A percentile compares a stretch with the other conserved stretches of the same genome.
phyloP scores from a whole-genome alignment of 2,113 vertebrate species.

The Saimiri boliviensis region DNA sequence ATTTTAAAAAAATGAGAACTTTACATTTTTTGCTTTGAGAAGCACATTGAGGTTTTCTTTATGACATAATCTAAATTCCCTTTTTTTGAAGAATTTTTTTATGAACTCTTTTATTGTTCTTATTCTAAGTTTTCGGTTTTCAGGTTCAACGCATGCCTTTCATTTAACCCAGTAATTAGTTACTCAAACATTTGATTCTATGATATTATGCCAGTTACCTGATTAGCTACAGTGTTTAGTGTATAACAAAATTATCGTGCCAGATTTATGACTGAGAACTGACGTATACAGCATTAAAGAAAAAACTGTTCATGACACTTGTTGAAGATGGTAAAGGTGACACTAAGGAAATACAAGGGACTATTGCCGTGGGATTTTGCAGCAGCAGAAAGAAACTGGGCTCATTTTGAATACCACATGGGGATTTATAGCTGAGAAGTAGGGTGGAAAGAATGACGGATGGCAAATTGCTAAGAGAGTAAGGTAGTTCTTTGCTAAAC shows the following conservation, averaged over 20 bases:
- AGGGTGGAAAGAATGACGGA: too few relatives aligned
- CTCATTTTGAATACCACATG: background rate
- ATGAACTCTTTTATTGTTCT: background rate
- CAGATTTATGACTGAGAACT: background rate
- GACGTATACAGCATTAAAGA: background rate
- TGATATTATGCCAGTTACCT: background rate
- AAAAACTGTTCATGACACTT: background rate
- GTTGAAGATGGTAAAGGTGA: background rate
- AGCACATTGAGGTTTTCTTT: background rate
- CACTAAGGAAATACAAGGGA: background rate
- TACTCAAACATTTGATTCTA: background rate
- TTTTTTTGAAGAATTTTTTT: background rate
- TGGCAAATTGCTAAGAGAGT: background rate
- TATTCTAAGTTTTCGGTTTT: background rate
- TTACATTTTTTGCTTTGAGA: background rate
- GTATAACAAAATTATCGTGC: background rate
- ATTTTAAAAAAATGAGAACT: background rate
- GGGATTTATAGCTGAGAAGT: background rate
- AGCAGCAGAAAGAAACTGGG: background rate
- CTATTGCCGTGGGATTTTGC: background rate
- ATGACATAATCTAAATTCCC: background rate
- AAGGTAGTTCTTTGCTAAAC: background rate
- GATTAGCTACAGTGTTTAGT: background rate
- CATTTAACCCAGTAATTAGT: background rate
- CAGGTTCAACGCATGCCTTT: background rate